Base-by-base conservation (phyloP, 2,888 invertebrate species). In the Trimorus sp. region DNA sequence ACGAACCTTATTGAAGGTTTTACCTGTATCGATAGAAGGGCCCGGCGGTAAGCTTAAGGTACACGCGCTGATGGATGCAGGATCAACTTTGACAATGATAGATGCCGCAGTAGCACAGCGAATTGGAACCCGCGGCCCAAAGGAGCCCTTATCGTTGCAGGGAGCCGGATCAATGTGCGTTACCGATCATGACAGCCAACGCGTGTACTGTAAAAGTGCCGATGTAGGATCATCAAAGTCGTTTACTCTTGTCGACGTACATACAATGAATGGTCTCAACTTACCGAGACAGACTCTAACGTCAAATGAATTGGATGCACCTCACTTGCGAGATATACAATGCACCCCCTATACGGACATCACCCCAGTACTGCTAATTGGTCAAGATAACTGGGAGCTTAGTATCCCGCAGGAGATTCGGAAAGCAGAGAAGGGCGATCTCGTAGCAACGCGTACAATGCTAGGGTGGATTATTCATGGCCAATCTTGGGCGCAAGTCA, bases 301-400 rank as follows among this genome's bases (percentile, higher is more conserved):
- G 26, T 4, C 26, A 26, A 26, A 26, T 26, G 26, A 26, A 26
- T 26, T 26, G 26, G 26, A 26, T 26, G 26, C 26, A 1, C 26
- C 26, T 26, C 26, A 26, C 26, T 26, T 26, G 26, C 26, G 26
- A 26, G 26, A 26, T 26, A 26, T 4, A 26, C 45, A 51, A 51
- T 51, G 12, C 4, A 26, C 26, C 26, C 26, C 26, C 26, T 26
- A 26, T 26, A 26, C 26, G 26, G 26, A 26, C 26, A 26, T 26
- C 26, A 4, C 26, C 26, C 49, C 49, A 7, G 14, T 7, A 6
- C 15, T 51, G 7, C 14, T 51, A 6, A 51, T 51, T 14, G 49
- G 49, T 7, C 49, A 51, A 51, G 49, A 51, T 51, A 51, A 51
- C 14, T 51, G 49, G 49, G 49, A 51, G n/a, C 49, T 51, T 14